Evolutionary conservation across 2,797 vertebrate genomes (phyloP).

Genomic region (Telmatherina bonti): DNA sequence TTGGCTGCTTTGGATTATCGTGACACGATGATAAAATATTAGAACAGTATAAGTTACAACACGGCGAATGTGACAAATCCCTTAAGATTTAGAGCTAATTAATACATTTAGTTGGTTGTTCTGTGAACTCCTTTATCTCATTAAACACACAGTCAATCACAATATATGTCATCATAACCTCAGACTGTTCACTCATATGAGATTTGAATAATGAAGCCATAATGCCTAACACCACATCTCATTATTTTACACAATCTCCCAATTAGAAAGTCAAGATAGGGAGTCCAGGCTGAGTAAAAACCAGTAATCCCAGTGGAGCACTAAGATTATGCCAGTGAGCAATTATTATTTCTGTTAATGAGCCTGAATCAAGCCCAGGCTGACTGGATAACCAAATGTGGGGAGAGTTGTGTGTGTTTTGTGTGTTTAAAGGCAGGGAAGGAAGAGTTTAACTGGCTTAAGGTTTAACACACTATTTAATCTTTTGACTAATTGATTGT

Average conservation of each 20-base stretch:
- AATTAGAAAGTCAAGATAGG: constrained; percentile 56
- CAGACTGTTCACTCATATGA: constrained; percentile 50
- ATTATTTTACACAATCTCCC: constrained; percentile 62
- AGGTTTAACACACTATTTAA: constrained; percentile 7
- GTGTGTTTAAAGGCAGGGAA: not conserved
- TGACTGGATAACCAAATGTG: constrained; percentile 26
- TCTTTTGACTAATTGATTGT: constrained; percentile 13
- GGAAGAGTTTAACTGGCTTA: constrained; percentile 1
- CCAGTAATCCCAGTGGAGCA: constrained; percentile 63
- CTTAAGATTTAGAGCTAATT: constrained; percentile 47
- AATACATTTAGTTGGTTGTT: constrained; percentile 42
- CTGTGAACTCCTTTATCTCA: constrained; percentile 49
- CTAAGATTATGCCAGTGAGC: constrained; percentile 53
- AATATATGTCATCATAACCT: constrained; percentile 38
- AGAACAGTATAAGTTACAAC: constrained; percentile 22
- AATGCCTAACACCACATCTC: constrained; percentile 58
- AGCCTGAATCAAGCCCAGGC: constrained; percentile 47
- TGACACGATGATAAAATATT: constrained; percentile 40
- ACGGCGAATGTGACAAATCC: constrained; percentile 36
- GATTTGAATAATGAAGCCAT: constrained; percentile 64
- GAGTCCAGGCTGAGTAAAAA: constrained; percentile 55
- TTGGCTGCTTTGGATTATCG: constrained; percentile 34
- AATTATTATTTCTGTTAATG: constrained; percentile 66
- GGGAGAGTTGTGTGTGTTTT: not conserved
- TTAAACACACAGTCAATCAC: constrained; percentile 53